phyloP scores from a whole-genome alignment of 2,797 vertebrate species.

The Syndactyla subalaris region DNA sequence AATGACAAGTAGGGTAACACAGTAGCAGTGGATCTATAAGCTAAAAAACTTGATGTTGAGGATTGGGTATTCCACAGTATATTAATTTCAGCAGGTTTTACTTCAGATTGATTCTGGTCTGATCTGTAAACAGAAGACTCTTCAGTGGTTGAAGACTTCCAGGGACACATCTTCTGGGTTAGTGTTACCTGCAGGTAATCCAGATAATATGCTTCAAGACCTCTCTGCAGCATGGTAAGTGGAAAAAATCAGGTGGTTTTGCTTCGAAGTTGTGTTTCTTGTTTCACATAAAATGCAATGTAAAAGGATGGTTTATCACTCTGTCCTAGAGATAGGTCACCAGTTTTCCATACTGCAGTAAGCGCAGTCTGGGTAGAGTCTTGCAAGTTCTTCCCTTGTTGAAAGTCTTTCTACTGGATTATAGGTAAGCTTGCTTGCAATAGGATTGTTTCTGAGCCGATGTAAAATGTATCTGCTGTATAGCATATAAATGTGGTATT shows the following conservation, averaged over 20 bases:
- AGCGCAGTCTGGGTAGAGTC: not conserved
- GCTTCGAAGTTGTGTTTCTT: not conserved
- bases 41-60: not conserved
- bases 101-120: not conserved
- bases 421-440: not conserved
- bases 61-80: not conserved
- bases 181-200: not conserved
- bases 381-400: not conserved
- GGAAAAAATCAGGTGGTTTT: not conserved
- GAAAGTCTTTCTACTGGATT: not conserved
- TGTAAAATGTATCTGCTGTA: not conserved
- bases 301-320: not conserved
- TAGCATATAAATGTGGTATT: not conserved
- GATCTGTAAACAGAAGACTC: not conserved
- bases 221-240: not conserved
- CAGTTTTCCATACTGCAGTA: not conserved
- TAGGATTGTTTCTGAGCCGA: not conserved
- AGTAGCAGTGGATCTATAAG: not conserved
- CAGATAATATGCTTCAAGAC: not conserved
- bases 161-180: not conserved
- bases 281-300: not conserved
- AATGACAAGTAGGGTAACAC: not conserved
- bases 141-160: not conserved
- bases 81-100: not conserved
- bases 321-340: not conserved